These are phyloP conservation scores for Corydoras maculifer DNA, from an alignment of 2,113 vertebrate species.

Conservation along the genomic window DNA sequence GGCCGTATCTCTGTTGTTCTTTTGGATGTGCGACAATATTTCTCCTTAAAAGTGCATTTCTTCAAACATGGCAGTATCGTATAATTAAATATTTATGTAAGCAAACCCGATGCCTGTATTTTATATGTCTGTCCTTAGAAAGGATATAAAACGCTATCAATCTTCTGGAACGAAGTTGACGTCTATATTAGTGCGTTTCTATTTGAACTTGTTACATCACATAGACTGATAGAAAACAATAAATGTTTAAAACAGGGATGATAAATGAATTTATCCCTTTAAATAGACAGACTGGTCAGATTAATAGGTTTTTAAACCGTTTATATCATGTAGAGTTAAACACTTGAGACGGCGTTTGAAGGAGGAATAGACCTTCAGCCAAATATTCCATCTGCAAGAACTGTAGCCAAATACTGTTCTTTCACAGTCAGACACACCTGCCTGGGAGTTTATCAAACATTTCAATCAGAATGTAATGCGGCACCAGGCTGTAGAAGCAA, in stretches of 20 bases:
- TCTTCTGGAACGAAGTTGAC: background rate
- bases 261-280: background rate
- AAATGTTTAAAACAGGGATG: background rate
- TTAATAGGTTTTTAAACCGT: background rate
- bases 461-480: no score
- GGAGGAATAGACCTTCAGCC: no score
- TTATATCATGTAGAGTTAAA: no score
- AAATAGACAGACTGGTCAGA: background rate
- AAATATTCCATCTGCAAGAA: no score
- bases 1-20: no score
- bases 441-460: no score
- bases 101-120: background rate
- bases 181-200: conserved; percentile 12
- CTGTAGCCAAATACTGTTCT: no score
- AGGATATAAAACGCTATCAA: conserved; percentile 1
- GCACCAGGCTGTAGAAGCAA: no score
- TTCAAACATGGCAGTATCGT: conserved; percentile 14
- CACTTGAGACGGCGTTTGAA: no score
- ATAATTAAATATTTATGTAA: conserved; percentile 31
- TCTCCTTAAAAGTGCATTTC: conserved; percentile 13
- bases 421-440: no score
- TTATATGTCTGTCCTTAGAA: conserved; percentile 3
- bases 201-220: background rate
- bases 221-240: background rate
- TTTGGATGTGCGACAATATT: no score